Base-by-base conservation (phyloP, 1,140 invertebrate genomes). In the Drosophila pectinifera region DNA sequence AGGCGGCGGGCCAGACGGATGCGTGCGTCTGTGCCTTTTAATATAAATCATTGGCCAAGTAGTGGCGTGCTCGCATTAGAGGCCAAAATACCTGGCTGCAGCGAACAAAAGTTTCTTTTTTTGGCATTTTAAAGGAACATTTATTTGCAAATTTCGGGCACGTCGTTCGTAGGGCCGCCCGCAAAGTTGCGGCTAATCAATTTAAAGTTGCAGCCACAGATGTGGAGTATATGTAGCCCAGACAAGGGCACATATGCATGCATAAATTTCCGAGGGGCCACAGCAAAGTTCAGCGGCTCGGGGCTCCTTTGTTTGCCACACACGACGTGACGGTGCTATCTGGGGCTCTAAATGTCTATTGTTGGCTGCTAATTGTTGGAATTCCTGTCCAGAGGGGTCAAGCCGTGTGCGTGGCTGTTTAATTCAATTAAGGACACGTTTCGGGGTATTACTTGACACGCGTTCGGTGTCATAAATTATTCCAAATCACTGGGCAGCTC, bases 1-100 rank as follows among this genome's bases (percentile, higher is more conserved):
- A 11, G 41, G 48, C 28, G 49, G 58, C 24, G 46, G 55, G 45
- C 54, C 79, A 80, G 78, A 76, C 72, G 58, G 22, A 57, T 41
- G 77, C 42, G 56, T 64, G 73, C 64, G 61, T 83, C 75, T 59
- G 75, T n/a, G 39, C 64, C 58, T 76, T 55, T 51, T 51, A 45
- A 49, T 53, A 82, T 86, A 86, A 88, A 88, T 86, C 70, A 83
- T 79, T 65, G 79, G 53, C 62, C 49, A 82, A 88, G 83, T 86
- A 88, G 82, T 86, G 68, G 82, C 79, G 83, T 86, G 82, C 63
- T 61, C 62, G 58, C 73, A 82, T 78, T 81, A 75, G 65, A 51
- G 57, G 31, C 55, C 58, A 51, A 73, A 81, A 68, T 82, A 74
- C 55, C 76, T 73, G 58, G 64, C 65, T 48, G 69, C 16, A 36